Evolutionary conservation across 2,888 invertebrate genomes (phyloP).

Genomic region (Sclerodermus sp.): DNA sequence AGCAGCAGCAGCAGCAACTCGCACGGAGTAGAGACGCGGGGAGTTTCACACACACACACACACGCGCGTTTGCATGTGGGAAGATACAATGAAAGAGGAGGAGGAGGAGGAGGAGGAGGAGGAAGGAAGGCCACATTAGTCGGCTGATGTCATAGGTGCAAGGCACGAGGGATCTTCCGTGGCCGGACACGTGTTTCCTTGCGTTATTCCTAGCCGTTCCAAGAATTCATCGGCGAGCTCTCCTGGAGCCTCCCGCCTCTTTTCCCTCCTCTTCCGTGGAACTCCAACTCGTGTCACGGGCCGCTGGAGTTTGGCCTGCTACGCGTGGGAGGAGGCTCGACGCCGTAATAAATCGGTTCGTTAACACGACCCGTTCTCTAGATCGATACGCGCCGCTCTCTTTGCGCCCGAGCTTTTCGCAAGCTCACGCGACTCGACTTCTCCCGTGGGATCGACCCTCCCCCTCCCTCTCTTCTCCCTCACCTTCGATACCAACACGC

Average conservation of each 20-base stretch:
- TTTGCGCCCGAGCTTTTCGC: no score
- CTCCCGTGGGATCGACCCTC: background rate
- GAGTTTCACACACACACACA: no score
- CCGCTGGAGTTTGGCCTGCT: background rate
- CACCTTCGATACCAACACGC: no score
- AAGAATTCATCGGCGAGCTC: constrained; percentile 13
- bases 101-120: background rate
- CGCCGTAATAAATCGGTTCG: constrained; percentile 12
- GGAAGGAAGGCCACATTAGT: constrained; percentile 10
- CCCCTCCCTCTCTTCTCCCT: background rate
- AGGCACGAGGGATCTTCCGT: constrained; percentile 13
- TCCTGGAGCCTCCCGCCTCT: background rate
- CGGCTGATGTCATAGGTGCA: constrained; percentile 26
- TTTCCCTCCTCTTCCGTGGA: background rate
- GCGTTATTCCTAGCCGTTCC: constrained; percentile 13
- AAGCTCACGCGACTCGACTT: background rate
- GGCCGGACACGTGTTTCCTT: constrained; percentile 8
- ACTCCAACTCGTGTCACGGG: background rate
- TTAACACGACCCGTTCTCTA: background rate
- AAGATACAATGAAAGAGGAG: no score
- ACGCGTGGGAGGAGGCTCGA: constrained; percentile 1
- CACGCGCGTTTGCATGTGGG: no score
- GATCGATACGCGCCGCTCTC: no score
- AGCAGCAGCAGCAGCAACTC: background rate
- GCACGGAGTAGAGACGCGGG: constrained; percentile 10